Percentiles rank a stretch among this genome's conserved stretches.
Conservation (phyloP, 1,140 invertebrate species). For the Drosophila prosaltans region DNA sequence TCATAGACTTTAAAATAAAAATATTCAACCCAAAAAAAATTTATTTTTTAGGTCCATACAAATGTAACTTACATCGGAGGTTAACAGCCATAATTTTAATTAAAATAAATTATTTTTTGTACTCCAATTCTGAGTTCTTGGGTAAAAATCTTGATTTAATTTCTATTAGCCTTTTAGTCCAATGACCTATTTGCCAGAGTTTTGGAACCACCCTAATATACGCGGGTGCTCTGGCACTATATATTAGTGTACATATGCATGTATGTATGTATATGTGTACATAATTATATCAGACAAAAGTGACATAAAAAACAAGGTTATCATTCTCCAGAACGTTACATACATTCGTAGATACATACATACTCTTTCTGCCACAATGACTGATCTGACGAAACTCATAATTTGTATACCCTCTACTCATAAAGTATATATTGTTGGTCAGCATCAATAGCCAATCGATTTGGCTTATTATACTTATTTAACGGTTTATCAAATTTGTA, state of each 20-base stretch:
- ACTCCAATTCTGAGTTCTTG: too few relatives aligned
- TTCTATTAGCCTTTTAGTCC: background rate
- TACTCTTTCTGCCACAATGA: background rate
- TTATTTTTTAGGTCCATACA: too few relatives aligned
- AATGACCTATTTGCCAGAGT: background rate
- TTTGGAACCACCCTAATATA: background rate
- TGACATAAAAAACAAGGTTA: constrained; percentile 8
- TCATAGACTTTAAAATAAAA: too few relatives aligned
- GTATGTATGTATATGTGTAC: constrained; percentile 10
- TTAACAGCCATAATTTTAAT: too few relatives aligned
- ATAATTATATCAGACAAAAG: constrained; percentile 22
- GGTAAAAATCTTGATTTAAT: too few relatives aligned
- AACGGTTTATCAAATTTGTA: too few relatives aligned
- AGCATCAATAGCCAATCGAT: too few relatives aligned
- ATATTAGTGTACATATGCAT: background rate
- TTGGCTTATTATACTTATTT: too few relatives aligned
- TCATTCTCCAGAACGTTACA: constrained; percentile 1
- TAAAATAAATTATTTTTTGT: too few relatives aligned
- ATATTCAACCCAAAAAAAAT: too few relatives aligned
- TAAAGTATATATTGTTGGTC: too few relatives aligned
- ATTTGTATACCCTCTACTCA: background rate
- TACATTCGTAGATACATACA: background rate
- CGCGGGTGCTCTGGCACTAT: background rate
- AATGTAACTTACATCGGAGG: too few relatives aligned
- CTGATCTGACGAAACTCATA: background rate